Evolutionary conservation across 2,113 vertebrate genomes (phyloP).

Genomic region (Gallinago undulata): DNA sequence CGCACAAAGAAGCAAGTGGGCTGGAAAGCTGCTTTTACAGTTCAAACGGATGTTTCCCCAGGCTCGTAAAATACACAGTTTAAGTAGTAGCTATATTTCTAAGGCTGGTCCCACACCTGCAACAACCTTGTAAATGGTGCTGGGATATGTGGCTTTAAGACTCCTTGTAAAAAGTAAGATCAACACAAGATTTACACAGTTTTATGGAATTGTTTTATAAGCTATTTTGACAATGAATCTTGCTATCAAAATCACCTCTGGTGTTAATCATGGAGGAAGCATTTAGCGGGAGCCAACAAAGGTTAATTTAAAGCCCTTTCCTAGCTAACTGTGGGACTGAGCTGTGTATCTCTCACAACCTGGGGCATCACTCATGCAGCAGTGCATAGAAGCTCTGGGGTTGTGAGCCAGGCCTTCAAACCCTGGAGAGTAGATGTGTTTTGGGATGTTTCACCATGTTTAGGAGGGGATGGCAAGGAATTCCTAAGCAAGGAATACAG

Average conservation of each 20-base stretch:
- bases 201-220: conserved; percentile 74
- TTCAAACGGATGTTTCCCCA: conserved; percentile 70
- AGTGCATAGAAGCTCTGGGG: neutral
- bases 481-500: neutral
- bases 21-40: conserved; percentile 48
- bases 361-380: neutral
- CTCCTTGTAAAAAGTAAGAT: conserved; percentile 73
- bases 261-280: conserved; percentile 54
- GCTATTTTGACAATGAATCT: conserved; percentile 71
- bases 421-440: rapidly evolving
- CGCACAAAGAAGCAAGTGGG: neutral
- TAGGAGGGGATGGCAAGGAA: neutral
- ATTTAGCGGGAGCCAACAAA: conserved; percentile 20
- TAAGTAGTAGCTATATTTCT: conserved; percentile 68
- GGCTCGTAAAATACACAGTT: conserved; percentile 71
- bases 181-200: conserved; percentile 73
- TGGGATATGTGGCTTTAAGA: conserved; percentile 61
- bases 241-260: conserved; percentile 60
- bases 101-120: conserved; percentile 72
- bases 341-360: neutral
- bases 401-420: neutral
- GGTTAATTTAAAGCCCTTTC: neutral
- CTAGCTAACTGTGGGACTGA: neutral
- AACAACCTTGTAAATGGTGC: conserved; percentile 71
- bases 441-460: neutral